These are phyloP conservation scores for Epicampocera succincta DNA, from an alignment of 2,888 invertebrate species.

Conservation along the genomic window DNA sequence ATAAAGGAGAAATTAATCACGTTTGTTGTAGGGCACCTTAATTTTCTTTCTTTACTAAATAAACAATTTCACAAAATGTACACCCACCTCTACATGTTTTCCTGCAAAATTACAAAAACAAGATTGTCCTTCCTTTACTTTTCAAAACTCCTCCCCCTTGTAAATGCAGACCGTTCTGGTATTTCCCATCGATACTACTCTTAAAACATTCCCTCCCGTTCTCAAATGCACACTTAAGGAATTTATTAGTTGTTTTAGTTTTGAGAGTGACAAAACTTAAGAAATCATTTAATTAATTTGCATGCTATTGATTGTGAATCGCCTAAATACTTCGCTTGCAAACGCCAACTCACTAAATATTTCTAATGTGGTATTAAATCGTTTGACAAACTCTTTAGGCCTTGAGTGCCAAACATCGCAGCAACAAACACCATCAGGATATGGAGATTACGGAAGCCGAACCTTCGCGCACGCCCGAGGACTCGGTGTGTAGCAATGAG, in stretches of 20 bases:
- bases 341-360: too few species aligned
- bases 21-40: slow-evolving; percentile 39
- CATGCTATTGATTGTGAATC: slow-evolving; percentile 33
- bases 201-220: background rate
- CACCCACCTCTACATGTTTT: slow-evolving; percentile 9
- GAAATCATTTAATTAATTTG: background rate
- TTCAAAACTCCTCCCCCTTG: slow-evolving; percentile 1
- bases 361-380: background rate
- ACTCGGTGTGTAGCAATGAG: slow-evolving; percentile 94
- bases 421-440: slow-evolving; percentile 84
- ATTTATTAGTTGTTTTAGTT: background rate
- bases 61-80: slow-evolving; percentile 9
- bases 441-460: slow-evolving; percentile 88
- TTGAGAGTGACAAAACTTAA: background rate
- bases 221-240: background rate
- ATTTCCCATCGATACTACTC: slow-evolving; percentile 5
- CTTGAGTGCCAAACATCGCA: slow-evolving; percentile 87
- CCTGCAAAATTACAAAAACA: background rate
- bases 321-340: too few species aligned
- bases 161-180: slow-evolving; percentile 1
- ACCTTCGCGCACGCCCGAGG: slow-evolving; percentile 93
- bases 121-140: slow-evolving; percentile 3
- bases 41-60: background rate
- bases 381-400: slow-evolving; percentile 83
- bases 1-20: slow-evolving; percentile 10